Evolutionary conservation across 2,113 vertebrate genomes (phyloP), one percentile per base, ranked within the genome.

Genomic region (Dasyurus viverrinus): DNA sequence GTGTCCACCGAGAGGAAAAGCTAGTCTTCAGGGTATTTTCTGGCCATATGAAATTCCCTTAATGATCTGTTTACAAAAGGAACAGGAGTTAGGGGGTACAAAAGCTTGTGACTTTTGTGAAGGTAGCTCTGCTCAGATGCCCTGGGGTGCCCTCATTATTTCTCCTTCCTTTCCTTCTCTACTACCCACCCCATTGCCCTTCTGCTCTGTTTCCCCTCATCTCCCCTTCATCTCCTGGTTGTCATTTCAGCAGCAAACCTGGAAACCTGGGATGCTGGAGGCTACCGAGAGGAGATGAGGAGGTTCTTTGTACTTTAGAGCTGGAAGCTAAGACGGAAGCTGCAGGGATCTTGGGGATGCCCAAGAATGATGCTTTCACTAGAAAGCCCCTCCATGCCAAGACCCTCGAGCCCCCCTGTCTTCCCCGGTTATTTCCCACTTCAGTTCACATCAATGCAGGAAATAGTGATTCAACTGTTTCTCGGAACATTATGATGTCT

Each of bases 211-310:
- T 98, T 98, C 97, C 97, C 96, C 93, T 95, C 97, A 96, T 97
- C 97, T 96, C 97, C 96, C 93, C 95, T 97, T 98, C 96, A 97
- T 97, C 97, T 98, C 96, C 96, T 96, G 95, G 95, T 97, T 97
- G 90, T 89, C 92, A 90, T 95, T 94, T 93, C 3, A 10, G 93
- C 55, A 94, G 96, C 95, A 96, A 97, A 95, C 55, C 84, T 90
- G 19, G 68, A 84, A 23, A 84, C 16, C 68, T 84, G 84, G 60
- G n/a, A n/a, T 6, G 7, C 68, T 84, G 7, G n/a, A 84, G 68
- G 19, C 68, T 42, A 22, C 36, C 0, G n/a, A 42, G 25, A 76
- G 57, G 27, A 36, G 89, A 94, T 50, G 76, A 96, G 93, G 68
- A 93, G 30, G 92, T 90, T 89, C 93, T 95, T 50, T 89, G n/a